Base-by-base conservation (phyloP, 2,113 vertebrate genomes). In the Gnathonemus longibarbis region DNA sequence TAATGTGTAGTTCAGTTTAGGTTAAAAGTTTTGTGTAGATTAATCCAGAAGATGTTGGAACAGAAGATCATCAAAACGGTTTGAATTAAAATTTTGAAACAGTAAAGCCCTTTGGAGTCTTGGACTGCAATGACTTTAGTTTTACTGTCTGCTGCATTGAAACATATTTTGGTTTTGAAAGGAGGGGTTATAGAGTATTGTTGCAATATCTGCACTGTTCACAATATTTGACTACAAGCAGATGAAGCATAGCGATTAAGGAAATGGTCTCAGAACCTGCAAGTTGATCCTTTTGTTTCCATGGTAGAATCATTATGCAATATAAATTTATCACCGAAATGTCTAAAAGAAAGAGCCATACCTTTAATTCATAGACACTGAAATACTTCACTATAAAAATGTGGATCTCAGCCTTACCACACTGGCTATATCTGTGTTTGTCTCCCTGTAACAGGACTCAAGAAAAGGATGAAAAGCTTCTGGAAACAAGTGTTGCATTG, bases 61-160 rank as follows among this genome's bases (percentile, higher is more conserved):
- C 62, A 70, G 10, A 70, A 13, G n/a, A 70, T 31, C 27, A 1
- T 27, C 62, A 70, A 70, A 70, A 70, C 6, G 15, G 5, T 49
- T 50, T 50, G 45, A 77, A 77, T 49, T 70, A 77, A 89, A 89
- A 50, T 49, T 27, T 89, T 48, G 24, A 80, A 77, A 89, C 19
- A 27, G 66, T 50, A 31, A 77, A 49, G 66, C 13, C 52, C 42
- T 52, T 52, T 27, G 74, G 66, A 66, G 66, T 66, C 48, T 39
- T 80, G 48, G 70, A 89, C 45, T 52, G 27, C 3, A 89, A 21
- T 77, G 66, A 50, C 31, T 46, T 77, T 77, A 50, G 66, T 77
- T 27, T 77, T 52, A 27, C 48, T 77, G 88, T 48, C 50, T 88
- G 45, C 27, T 48, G 48, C 27, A 70, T 49, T 77, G 52, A 89